Percentiles rank a stretch among this genome's conserved stretches.
Conservation (phyloP, 1,140 invertebrate genomes). For the Nasonia vitripennis region DNA sequence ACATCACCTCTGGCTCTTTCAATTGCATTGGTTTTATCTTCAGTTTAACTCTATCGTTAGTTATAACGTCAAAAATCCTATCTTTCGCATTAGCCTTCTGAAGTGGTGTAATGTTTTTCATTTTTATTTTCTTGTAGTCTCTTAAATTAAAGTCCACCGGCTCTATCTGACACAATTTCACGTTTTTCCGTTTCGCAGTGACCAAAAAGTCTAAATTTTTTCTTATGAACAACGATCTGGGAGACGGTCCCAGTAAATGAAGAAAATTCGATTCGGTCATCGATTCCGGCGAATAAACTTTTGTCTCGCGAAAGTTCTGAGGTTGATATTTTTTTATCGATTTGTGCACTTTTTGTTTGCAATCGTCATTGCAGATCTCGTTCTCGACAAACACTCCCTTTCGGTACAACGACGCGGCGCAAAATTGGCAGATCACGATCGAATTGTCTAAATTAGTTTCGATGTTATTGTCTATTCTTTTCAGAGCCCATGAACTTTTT, state of each 20-base stretch:
- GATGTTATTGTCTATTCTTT: slow-evolving; percentile 16
- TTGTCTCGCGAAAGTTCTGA: neutral
- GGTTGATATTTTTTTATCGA: slow-evolving; percentile 18
- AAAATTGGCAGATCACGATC: slow-evolving; percentile 18
- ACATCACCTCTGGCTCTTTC: slow-evolving; percentile 59
- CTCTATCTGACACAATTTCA: slow-evolving; percentile 39
- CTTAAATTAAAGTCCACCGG: slow-evolving; percentile 48
- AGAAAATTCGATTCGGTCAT: slow-evolving; percentile 47
- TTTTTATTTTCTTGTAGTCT: slow-evolving; percentile 36
- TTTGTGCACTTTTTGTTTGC: slow-evolving; percentile 34
- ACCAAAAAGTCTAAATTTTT: slow-evolving; percentile 48
- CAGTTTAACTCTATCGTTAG: slow-evolving; percentile 60
- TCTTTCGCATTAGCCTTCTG: slow-evolving; percentile 34
- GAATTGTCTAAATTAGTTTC: neutral
- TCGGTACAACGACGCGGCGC: slow-evolving; percentile 14
- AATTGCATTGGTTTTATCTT: slow-evolving; percentile 62
- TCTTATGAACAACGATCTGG: slow-evolving; percentile 53
- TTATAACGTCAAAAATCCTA: slow-evolving; percentile 62
- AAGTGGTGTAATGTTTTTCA: neutral
- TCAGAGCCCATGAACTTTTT: slow-evolving; percentile 15
- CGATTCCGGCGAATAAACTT: neutral
- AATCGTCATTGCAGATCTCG: neutral
- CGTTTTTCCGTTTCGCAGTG: slow-evolving; percentile 15
- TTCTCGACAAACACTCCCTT: slow-evolving; percentile 13
- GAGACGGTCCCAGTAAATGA: slow-evolving; percentile 50